phyloP scores from a whole-genome alignment of 1,140 invertebrate genomes.

The Vollenhovia emeryi region DNA sequence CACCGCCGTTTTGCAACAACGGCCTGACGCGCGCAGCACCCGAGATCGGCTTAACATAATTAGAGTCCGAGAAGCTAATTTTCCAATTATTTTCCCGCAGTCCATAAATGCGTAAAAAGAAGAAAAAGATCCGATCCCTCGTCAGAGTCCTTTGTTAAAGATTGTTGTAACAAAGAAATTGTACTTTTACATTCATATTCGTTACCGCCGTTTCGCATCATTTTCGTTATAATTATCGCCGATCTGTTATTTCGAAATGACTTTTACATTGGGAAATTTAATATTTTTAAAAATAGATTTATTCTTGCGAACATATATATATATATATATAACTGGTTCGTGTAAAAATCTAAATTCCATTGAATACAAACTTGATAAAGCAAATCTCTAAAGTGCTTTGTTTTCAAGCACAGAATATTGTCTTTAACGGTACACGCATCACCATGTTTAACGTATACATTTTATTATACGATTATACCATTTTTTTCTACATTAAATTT shows the following conservation, averaged over 20 bases:
- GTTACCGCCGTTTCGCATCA: not conserved
- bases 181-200: not conserved
- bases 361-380: not conserved
- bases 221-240: not conserved
- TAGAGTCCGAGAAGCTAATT: not conserved
- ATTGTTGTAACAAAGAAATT: not conserved
- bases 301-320: not conserved
- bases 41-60: constrained; percentile 7
- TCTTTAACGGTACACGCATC: not conserved
- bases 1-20: constrained; percentile 56
- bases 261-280: not conserved
- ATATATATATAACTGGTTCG: not conserved
- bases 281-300: not conserved
- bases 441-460: not conserved
- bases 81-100: not conserved
- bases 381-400: not conserved
- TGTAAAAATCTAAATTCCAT: not conserved
- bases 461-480: not conserved
- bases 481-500: not conserved
- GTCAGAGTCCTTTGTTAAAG: not conserved
- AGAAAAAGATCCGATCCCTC: not conserved
- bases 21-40: constrained; percentile 2
- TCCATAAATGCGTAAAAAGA: not conserved
- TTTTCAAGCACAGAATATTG: not conserved
- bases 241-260: not conserved